Evolutionary conservation across 1,140 invertebrate species (phyloP).

Genomic region (Drosophila sechellia): DNA sequence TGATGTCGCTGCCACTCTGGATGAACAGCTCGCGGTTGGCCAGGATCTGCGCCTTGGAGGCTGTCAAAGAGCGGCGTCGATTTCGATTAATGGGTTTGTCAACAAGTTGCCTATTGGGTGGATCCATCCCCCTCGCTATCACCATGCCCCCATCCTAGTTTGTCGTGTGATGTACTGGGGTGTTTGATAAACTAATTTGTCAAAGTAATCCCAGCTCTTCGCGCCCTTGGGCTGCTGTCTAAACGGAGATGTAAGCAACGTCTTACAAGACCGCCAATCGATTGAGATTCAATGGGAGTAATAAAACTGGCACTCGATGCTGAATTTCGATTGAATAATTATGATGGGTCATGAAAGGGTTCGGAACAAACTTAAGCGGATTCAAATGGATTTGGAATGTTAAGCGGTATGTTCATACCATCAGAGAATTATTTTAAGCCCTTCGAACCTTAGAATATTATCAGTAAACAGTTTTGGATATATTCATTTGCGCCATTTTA

Average conservation of each 20-base stretch:
- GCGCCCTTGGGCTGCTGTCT: constrained; percentile 19
- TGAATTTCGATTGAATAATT: constrained; percentile 1
- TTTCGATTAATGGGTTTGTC: constrained; percentile 46
- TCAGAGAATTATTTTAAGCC: too few species aligned
- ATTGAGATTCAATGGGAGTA: constrained; percentile 25
- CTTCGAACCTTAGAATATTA: too few species aligned
- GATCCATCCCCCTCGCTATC: background rate
- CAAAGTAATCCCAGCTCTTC: constrained; percentile 40
- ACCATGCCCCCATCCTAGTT: background rate
- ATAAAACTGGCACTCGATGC: background rate
- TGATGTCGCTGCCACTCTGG: constrained; percentile 95
- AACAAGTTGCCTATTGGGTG: constrained; percentile 10
- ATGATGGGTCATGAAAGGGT: background rate
- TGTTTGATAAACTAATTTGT: constrained; percentile 53
- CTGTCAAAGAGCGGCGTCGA: constrained; percentile 85
- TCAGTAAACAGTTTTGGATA: background rate
- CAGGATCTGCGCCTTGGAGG: constrained; percentile 94
- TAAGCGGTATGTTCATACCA: background rate
- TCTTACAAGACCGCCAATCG: constrained; percentile 39
- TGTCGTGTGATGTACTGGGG: background rate
- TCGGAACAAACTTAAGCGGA: background rate
- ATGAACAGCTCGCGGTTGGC: constrained; percentile 94
- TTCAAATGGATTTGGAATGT: background rate
- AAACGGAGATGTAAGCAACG: constrained; percentile 43
- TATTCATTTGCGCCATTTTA: background rate